phyloP scores from a whole-genome alignment of 1,140 invertebrate species.

The Pogonus chalceus region DNA sequence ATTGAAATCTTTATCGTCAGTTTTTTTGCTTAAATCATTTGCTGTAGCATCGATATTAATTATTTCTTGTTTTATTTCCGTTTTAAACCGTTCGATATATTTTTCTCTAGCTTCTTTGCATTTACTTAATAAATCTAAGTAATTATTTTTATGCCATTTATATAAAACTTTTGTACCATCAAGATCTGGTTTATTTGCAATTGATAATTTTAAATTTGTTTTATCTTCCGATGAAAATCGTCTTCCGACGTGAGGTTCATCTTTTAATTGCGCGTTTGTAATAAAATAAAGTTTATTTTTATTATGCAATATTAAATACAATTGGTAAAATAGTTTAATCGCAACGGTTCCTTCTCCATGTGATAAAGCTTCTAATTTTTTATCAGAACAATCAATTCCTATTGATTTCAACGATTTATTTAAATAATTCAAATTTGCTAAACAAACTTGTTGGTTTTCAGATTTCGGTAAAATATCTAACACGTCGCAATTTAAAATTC shows the following conservation, averaged over 20 bases:
- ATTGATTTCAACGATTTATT: constrained; percentile 40
- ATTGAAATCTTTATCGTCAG: no score
- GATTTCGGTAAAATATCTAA: constrained; percentile 27
- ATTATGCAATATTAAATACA: constrained; percentile 47
- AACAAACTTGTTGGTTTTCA: constrained; percentile 34
- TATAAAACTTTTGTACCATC: neutral
- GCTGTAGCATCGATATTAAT: no score
- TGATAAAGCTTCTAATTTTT: constrained; percentile 39
- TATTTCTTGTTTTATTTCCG: no score
- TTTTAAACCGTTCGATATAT: neutral
- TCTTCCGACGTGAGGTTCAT: no score
- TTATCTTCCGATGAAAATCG: no score
- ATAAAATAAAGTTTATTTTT: no score
- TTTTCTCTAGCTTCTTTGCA: neutral
- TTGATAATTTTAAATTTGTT: no score
- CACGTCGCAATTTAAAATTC: constrained; percentile 34
- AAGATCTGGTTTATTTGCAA: no score
- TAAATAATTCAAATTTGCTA: constrained; percentile 42
- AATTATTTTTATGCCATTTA: neutral
- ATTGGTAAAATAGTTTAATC: constrained; percentile 45
- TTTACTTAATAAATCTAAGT: neutral
- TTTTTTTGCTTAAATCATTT: no score
- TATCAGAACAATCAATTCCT: constrained; percentile 37
- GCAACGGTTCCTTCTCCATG: constrained; percentile 39
- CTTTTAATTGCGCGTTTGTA: no score